phyloP scores from a whole-genome alignment of 2,113 vertebrate species.

The Phylloscopus whistleri region DNA sequence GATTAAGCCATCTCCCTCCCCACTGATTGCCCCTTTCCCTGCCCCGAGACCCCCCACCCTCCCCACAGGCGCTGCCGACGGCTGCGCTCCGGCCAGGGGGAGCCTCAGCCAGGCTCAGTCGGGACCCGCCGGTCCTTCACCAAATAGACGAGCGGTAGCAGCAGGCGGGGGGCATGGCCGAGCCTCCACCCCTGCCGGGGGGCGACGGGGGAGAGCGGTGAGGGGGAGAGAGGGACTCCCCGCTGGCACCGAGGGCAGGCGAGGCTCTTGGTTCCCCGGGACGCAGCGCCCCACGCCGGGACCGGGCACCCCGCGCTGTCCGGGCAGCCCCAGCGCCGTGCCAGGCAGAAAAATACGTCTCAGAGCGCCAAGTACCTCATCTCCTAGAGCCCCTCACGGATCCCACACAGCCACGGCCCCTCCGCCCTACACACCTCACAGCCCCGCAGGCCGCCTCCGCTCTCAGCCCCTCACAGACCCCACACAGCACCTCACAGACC shows the following conservation, averaged over 20 bases:
- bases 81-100: not conserved
- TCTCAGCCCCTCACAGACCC: no score
- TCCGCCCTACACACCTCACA: not conserved
- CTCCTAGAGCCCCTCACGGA: not conserved
- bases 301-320: no score
- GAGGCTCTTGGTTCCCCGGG: not conserved
- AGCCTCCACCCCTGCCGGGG: no score
- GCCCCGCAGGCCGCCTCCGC: no score
- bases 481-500: no score
- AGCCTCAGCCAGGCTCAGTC: not conserved
- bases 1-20: no score
- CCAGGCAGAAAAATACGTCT: not conserved
- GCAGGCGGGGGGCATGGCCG: not conserved
- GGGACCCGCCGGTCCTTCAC: not conserved
- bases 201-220: not conserved
- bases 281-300: no score
- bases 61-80: not conserved
- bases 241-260: no score
- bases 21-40: not conserved
- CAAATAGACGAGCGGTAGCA: accelerated
- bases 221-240: not conserved
- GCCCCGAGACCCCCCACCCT: not conserved
- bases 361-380: not conserved
- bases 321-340: no score
- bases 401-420: not conserved